A percentile compares a stretch with the other conserved stretches of the same genome.
Evolutionary conservation across 2,113 vertebrate genomes (phyloP).

Genomic region (Grantiella picta): DNA sequence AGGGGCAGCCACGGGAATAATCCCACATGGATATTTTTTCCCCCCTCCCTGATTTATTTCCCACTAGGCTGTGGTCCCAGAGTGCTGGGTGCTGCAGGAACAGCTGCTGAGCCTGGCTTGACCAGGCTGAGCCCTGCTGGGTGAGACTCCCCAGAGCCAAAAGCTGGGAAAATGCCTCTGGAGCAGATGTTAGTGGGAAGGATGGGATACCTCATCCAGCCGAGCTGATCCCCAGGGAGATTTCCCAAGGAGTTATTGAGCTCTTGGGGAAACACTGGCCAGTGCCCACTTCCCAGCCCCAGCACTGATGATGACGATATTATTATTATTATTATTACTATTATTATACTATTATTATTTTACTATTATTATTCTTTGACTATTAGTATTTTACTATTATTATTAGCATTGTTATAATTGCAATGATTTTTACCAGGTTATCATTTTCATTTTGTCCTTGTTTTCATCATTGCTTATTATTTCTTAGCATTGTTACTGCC

Average conservation of each 20-base stretch:
- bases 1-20: background rate
- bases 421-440: background rate
- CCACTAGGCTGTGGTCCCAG: background rate
- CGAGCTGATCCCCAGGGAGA: background rate
- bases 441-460: background rate
- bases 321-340: too few relatives aligned
- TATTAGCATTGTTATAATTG: background rate
- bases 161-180: background rate
- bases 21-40: background rate
- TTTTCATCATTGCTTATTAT: background rate
- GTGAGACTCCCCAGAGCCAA: background rate
- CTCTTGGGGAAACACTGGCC: background rate
- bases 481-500: background rate
- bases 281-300: background rate
- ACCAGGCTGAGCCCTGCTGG: background rate
- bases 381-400: background rate
- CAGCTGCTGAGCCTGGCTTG: background rate
- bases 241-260: background rate
- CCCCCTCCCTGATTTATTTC: background rate
- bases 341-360: background rate
- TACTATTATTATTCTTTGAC: too few relatives aligned
- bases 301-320: background rate
- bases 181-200: background rate
- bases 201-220: background rate
- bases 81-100: background rate